phyloP scores from a whole-genome alignment of 2,888 invertebrate genomes.

The Hirtodrosophila histrioides region DNA sequence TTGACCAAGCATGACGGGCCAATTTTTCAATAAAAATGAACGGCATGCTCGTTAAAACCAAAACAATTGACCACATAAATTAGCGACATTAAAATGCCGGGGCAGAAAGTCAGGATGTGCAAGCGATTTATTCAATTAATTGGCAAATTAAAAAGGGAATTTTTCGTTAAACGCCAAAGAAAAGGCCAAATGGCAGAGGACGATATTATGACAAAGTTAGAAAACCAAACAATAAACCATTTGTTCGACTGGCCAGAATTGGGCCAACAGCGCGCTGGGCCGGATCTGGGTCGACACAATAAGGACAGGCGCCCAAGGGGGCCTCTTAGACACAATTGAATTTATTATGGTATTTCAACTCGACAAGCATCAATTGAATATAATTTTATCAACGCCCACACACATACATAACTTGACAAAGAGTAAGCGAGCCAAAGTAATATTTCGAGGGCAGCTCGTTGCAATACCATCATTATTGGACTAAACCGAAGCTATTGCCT shows the following conservation, averaged over 20 bases:
- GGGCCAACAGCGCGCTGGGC: slow-evolving; percentile 32
- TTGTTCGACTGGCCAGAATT: slow-evolving; percentile 39
- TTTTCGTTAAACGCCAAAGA: slow-evolving; percentile 44
- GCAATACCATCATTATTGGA: slow-evolving; percentile 75
- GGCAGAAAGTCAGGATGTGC: slow-evolving; percentile 65
- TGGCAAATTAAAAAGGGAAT: slow-evolving; percentile 71
- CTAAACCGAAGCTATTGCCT: slow-evolving; percentile 77
- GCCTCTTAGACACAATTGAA: slow-evolving; percentile 73
- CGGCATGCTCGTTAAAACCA: slow-evolving; percentile 70
- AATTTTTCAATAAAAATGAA: slow-evolving; percentile 61
- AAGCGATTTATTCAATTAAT: slow-evolving; percentile 77
- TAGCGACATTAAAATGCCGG: slow-evolving; percentile 67
- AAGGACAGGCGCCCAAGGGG: slow-evolving; percentile 56
- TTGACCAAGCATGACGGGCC: slow-evolving; percentile 38
- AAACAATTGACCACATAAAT: slow-evolving; percentile 78
- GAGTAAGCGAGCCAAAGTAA: slow-evolving; percentile 20
- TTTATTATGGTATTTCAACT: slow-evolving; percentile 79
- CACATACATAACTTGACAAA: slow-evolving; percentile 15
- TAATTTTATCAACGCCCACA: slow-evolving; percentile 62
- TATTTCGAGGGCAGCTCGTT: slow-evolving; percentile 43
- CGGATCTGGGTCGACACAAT: slow-evolving; percentile 59
- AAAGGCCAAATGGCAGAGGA: slow-evolving; percentile 31
- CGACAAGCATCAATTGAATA: slow-evolving; percentile 78
- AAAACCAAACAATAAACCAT: slow-evolving; percentile 75
- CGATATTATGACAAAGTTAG: slow-evolving; percentile 74